Evolutionary conservation across 2,888 invertebrate genomes (phyloP).

Genomic region (Apotomis betuletana): DNA sequence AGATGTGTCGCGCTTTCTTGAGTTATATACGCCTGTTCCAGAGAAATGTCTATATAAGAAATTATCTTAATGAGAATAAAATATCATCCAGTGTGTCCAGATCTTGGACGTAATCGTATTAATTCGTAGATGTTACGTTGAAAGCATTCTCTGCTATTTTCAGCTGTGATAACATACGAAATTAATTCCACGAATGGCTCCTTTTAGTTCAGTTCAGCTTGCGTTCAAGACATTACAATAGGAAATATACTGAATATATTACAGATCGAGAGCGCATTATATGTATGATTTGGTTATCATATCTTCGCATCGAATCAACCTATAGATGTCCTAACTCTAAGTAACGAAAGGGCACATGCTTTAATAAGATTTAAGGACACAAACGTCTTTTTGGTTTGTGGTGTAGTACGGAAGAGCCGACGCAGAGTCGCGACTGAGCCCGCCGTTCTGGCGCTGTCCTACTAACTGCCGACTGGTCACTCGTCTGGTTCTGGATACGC

Average conservation of each 20-base stretch:
- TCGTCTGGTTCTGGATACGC: slow-evolving; percentile 37
- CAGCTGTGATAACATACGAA: slow-evolving; percentile 12
- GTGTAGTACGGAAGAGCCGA: slow-evolving; percentile 43
- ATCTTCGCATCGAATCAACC: neutral
- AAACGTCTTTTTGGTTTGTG: neutral
- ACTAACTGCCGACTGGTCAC: slow-evolving; percentile 35
- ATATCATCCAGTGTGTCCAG: too few relatives aligned
- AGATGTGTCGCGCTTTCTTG: too few relatives aligned
- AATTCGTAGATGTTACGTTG: neutral
- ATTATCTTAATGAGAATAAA: too few relatives aligned
- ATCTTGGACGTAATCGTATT: too few relatives aligned
- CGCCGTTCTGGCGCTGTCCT: slow-evolving; percentile 50
- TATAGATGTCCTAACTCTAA: too few relatives aligned
- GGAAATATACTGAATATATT: slow-evolving; percentile 24
- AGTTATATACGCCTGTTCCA: too few relatives aligned
- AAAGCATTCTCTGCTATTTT: slow-evolving; percentile 10
- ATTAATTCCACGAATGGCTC: slow-evolving; percentile 5
- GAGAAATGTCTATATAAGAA: too few relatives aligned
- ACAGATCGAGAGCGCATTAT: slow-evolving; percentile 4
- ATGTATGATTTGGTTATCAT: slow-evolving; percentile 2
- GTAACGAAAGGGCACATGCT: neutral
- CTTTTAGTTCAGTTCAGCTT: neutral
- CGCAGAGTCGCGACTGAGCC: slow-evolving; percentile 58
- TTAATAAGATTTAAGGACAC: neutral
- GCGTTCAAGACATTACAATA: slow-evolving; percentile 4